Base-by-base conservation (phyloP, 2,888 invertebrate genomes). In the Clistopyga incitator region DNA sequence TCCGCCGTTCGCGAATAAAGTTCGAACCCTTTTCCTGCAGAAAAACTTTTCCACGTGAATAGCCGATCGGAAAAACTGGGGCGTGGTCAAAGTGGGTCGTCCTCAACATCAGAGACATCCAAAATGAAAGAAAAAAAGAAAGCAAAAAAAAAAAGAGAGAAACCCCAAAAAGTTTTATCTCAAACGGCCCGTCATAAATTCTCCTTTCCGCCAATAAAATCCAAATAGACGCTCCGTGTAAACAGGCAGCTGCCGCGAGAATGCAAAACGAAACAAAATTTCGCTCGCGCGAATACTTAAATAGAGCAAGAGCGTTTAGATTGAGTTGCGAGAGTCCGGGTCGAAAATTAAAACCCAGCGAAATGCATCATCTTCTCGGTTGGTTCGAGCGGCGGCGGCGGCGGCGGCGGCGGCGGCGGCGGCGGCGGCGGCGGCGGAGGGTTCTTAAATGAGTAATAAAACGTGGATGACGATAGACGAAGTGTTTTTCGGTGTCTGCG, bases 251-350 rank as follows among this genome's bases (percentile, higher is more conserved):
- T 47, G 18, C 42, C 10, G 18, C n/a, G 50, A 64, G 56, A 70
- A 23, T 18, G 52, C 23, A 47, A 61, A 72, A 52, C 18, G 61
- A 82, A 29, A n/a, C n/a, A n/a, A 72, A 72, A 20, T 47, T 29
- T 50, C 34, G 65, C 25, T 15, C 34, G 47, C 50, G 38, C 47
- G 56, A 67, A 77, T 76, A 47, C 34, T 52, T 42, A 50, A 77
- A 77, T 59, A 71, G 61, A 68, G 29, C 13, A 68, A 82, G 47
- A 67, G 52, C 68, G 74, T 83, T 83, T 79, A 76, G 47, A 82
- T 78, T 29, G 68, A 47, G 45, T 74, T 47, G n/a, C 54, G 70
- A 72, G 74, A 72, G 29, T 11, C 52, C 71, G 18, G 67, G 47
- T 68, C 68, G 52, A 34, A 54, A 74, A 54, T 68, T 56, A n/a